phyloP scores from a whole-genome alignment of 2,113 vertebrate species.

The Ceyx melanurus region DNA sequence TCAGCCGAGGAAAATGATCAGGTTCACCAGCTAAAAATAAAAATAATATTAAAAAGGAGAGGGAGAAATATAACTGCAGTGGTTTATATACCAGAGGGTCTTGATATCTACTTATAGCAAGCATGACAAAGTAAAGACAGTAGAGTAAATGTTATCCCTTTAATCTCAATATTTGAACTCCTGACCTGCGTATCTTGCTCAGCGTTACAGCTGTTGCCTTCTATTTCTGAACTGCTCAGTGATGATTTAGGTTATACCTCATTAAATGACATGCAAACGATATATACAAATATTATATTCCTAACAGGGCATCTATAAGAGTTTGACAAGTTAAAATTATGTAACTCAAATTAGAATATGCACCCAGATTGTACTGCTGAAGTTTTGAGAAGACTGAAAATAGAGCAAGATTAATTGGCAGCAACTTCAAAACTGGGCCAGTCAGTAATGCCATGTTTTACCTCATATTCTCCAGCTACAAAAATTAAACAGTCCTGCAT shows the following conservation, averaged over 20 bases:
- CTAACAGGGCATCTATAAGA: not conserved
- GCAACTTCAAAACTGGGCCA: not conserved
- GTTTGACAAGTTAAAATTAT: not conserved
- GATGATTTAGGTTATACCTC: not conserved
- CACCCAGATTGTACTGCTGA: not conserved
- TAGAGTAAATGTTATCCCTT: slow-evolving; percentile 41
- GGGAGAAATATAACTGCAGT: not conserved
- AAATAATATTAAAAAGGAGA: not conserved
- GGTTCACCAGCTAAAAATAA: slow-evolving; percentile 39
- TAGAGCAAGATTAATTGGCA: not conserved
- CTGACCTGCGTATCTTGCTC: slow-evolving; percentile 19
- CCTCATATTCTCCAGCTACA: not conserved
- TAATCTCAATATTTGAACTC: slow-evolving; percentile 39
- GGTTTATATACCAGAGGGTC: not conserved
- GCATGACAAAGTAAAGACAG: slow-evolving; percentile 29
- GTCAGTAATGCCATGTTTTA: not conserved
- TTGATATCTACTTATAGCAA: slow-evolving; percentile 18
- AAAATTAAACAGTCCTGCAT: not conserved
- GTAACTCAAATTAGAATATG: not conserved
- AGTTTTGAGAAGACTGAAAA: not conserved
- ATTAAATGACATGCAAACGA: not conserved
- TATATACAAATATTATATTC: not conserved
- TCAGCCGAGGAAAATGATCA: slow-evolving; percentile 28
- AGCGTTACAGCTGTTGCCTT: slow-evolving; percentile 17
- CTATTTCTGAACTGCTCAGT: slow-evolving; percentile 14